These are phyloP conservation scores for Nothocercus nigrocapillus DNA, from an alignment of 2,113 vertebrate genomes.

Conservation along the genomic window DNA sequence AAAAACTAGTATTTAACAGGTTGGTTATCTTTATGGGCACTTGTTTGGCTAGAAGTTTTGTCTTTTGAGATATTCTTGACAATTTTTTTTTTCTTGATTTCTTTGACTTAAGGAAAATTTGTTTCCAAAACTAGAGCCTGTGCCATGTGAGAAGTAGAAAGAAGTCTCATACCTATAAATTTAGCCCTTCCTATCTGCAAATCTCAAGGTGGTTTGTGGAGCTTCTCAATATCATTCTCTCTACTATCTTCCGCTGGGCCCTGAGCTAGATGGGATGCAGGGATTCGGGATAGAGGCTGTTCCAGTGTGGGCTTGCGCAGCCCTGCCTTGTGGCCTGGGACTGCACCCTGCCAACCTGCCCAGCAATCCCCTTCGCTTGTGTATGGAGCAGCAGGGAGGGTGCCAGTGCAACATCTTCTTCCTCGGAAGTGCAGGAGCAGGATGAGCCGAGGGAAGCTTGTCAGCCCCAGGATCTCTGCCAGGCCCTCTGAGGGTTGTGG, in stretches of 20 bases:
- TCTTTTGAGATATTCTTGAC: neutral
- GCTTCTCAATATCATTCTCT: neutral
- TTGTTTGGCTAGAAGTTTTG: neutral
- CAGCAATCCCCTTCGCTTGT: rapidly evolving
- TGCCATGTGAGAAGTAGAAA: too few relatives aligned
- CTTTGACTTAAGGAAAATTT: neutral
- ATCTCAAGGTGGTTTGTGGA: neutral
- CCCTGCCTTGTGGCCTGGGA: neutral
- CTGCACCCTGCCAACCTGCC: neutral
- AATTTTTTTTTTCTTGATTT: neutral
- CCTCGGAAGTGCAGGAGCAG: neutral
- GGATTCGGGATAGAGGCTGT: neutral
- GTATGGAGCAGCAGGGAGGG: neutral
- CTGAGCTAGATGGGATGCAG: neutral
- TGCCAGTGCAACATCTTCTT: neutral
- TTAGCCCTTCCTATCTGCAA: too few relatives aligned
- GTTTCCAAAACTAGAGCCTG: neutral
- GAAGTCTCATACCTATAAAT: too few relatives aligned
- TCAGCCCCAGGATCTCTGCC: neutral
- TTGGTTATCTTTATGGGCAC: neutral
- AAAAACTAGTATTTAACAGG: neutral
- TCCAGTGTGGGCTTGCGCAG: neutral
- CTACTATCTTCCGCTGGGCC: neutral
- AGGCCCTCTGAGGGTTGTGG: neutral
- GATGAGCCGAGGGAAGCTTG: neutral